Evolutionary conservation across 1,140 invertebrate genomes (phyloP), one percentile per base, ranked within the genome.

Genomic region (Bombus impatiens): DNA sequence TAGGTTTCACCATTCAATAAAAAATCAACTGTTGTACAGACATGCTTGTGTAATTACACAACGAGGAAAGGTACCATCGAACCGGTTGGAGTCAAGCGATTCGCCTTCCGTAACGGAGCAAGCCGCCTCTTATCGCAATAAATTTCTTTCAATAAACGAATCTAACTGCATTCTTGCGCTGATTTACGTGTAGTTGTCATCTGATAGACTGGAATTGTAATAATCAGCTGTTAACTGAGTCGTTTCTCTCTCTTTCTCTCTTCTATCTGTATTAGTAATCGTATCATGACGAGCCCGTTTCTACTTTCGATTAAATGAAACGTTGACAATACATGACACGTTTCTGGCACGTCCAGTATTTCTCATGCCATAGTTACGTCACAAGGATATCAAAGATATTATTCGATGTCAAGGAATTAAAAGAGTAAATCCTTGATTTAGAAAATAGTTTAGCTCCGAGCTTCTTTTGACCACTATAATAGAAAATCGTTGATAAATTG

Each of bases 41-140:
- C 59, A 35, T 28, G 13, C 77, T 68, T 47, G 68, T 62, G 68
- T 80, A 85, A 89, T 83, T 78, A 82, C 71, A 74, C 76, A 65
- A 87, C 74, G 81, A 87, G 71, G 84, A 86, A 72, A 87, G 79
- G 76, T 78, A 87, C 81, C 80, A 91, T 91, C 91, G 91, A 92
- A 90, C 90, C 89, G 88, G 89, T 82, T 65, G 18, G 86, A 82
- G 88, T 91, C 87, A 85, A 92, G 86, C 75, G 85, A 89, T 42
- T 80, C 74, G 42, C 37, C 35, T 22, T 40, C 35, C 62, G 3
- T 9, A 25, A 28, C 40, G 3, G n/a, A 79, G 35, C 65, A 59
- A 71, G 62, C 47, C 25, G 37, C 15, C 28, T 37, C 44, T 44
- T 53, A 47, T 44, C 47, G 22, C 44, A 15, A 35, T 6, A 28